phyloP scores from a whole-genome alignment of 1,140 invertebrate species.

The Ephestia elutella region DNA sequence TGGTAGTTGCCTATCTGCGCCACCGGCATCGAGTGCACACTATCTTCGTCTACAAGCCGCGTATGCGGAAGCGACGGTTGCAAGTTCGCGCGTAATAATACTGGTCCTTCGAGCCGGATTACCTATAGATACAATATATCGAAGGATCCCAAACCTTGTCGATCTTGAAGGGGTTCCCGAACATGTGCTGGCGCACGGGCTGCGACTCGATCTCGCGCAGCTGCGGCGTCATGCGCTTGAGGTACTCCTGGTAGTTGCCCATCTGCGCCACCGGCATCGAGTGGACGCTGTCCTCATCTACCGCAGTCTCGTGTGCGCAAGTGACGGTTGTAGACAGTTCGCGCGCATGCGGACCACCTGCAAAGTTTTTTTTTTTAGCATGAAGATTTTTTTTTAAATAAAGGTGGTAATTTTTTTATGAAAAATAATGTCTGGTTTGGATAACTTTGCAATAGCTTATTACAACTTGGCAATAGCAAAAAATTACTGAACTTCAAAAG shows the following conservation, averaged over 20 bases:
- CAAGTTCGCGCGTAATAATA: too few relatives aligned
- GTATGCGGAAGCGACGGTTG: slow-evolving; percentile 83
- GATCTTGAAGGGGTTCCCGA: slow-evolving; percentile 99
- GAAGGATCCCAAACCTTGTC: too few relatives aligned
- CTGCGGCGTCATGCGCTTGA: slow-evolving; percentile 93
- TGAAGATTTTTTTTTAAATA: too few relatives aligned
- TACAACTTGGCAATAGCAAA: too few relatives aligned
- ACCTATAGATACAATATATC: too few relatives aligned
- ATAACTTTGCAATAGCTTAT: too few relatives aligned
- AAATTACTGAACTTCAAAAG: too few relatives aligned
- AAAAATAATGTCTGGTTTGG: too few relatives aligned
- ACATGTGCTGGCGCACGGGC: slow-evolving; percentile 98
- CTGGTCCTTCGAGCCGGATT: too few relatives aligned
- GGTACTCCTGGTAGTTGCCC: slow-evolving; percentile 99
- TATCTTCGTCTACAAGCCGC: slow-evolving; percentile 91
- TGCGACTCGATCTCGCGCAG: slow-evolving; percentile 95
- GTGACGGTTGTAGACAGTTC: slow-evolving; percentile 90
- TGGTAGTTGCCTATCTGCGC: slow-evolving; percentile 99
- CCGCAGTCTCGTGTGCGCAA: slow-evolving; percentile 82
- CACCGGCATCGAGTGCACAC: slow-evolving; percentile 94
- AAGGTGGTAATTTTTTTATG: too few relatives aligned
- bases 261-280: slow-evolving; percentile 97
- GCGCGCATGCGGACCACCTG: slow-evolving; percentile 92
- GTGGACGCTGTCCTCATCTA: slow-evolving; percentile 94
- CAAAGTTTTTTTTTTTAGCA: slow-evolving; percentile 8